These are phyloP conservation scores for Leguminivora glycinivorella DNA, from an alignment of 1,140 invertebrate species.

Conservation along the genomic window DNA sequence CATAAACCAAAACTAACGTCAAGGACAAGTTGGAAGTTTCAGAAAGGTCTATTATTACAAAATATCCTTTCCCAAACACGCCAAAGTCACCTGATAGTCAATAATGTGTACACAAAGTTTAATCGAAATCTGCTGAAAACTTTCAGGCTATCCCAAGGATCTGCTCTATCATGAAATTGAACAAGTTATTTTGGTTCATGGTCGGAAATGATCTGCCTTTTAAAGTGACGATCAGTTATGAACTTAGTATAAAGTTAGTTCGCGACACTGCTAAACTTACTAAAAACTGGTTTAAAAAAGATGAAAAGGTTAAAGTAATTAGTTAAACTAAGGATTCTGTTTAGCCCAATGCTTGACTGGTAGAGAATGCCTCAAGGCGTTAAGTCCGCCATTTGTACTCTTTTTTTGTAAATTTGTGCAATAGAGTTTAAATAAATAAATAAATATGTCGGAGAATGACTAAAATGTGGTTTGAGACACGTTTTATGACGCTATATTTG, in stretches of 20 bases:
- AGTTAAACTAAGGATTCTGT: too few relatives aligned
- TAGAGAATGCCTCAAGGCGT: too few relatives aligned
- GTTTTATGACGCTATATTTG: too few relatives aligned
- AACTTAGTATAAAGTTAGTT: background rate
- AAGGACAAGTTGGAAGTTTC: background rate
- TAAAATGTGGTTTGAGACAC: too few relatives aligned
- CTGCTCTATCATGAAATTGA: slow-evolving; percentile 10
- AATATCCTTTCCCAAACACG: background rate
- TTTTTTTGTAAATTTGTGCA: too few relatives aligned
- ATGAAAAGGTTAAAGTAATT: background rate
- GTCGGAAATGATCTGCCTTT: slow-evolving; percentile 15
- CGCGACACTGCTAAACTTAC: background rate
- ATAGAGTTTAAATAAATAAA: too few relatives aligned
- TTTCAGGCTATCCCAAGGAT: slow-evolving; percentile 13
- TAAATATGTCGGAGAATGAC: too few relatives aligned
- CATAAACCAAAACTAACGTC: too few relatives aligned
- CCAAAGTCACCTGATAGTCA: background rate
- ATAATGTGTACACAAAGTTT: slow-evolving; percentile 19
- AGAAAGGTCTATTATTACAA: background rate
- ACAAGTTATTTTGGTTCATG: slow-evolving; percentile 17
- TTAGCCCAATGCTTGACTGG: too few relatives aligned
- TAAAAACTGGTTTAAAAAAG: background rate
- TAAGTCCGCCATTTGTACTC: too few relatives aligned
- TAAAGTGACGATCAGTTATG: slow-evolving; percentile 4
- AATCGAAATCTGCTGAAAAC: slow-evolving; percentile 17